Evolutionary conservation across 2,888 invertebrate genomes (phyloP).

Genomic region (Drosophila macrospina): DNA sequence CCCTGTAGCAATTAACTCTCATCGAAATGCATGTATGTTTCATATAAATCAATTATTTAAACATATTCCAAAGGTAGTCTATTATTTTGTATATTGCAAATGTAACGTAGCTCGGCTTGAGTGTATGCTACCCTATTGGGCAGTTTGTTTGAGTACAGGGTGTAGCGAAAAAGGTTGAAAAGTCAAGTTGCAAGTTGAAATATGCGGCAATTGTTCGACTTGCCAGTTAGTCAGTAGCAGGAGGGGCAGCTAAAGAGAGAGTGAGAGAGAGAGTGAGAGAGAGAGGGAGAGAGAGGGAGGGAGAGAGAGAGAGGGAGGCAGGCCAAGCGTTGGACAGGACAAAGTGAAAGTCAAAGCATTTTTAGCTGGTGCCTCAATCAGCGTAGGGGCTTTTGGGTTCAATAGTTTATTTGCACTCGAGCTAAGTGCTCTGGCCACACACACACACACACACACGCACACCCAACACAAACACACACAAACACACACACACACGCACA

Average conservation of each 20-base stretch:
- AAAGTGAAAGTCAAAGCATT: conserved; percentile 70
- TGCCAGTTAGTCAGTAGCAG: conserved; percentile 27
- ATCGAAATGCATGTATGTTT: no score
- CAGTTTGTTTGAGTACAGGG: background rate
- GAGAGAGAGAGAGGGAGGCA: background rate
- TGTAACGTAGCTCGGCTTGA: background rate
- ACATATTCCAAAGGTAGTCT: background rate
- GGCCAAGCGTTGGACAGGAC: conserved; percentile 7
- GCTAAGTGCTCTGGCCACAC: conserved; percentile 49
- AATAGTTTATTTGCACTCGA: conserved; percentile 64
- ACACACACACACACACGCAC: conserved; percentile 20
- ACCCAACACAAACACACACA: conserved; percentile 12
- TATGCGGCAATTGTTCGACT: conserved; percentile 71
- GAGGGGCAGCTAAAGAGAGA: background rate
- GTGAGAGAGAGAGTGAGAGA: background rate
- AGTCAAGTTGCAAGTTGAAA: conserved; percentile 79
- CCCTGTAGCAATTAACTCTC: background rate
- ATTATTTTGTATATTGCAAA: background rate
- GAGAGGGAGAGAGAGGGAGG: background rate
- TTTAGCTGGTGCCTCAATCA: conserved; percentile 61
- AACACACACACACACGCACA: background rate
- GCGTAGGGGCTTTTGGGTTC: conserved; percentile 42
- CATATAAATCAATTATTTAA: no score
- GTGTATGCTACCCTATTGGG: background rate
- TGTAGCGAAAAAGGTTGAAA: conserved; percentile 57